These are phyloP conservation scores for Tricholauxania praeusta DNA, from an alignment of 2,888 invertebrate species.

Conservation along the genomic window DNA sequence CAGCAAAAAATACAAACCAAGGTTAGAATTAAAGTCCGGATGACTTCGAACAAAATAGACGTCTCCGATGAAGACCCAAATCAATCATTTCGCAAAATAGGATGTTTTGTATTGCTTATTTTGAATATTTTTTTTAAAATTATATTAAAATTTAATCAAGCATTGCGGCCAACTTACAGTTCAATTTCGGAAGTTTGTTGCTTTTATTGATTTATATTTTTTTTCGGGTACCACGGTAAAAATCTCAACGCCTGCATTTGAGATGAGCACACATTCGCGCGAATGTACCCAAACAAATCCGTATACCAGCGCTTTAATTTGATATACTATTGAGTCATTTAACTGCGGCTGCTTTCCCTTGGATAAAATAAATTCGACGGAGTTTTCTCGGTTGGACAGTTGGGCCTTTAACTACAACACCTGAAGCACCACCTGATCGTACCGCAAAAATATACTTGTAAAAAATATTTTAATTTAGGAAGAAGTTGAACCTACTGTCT, in stretches of 20 bases:
- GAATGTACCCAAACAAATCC: slow-evolving; percentile 94
- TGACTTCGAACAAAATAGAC: no score
- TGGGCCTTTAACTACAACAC: slow-evolving; percentile 91
- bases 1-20: no score
- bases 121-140: no score
- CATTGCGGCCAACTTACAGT: slow-evolving; percentile 73
- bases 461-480: no score
- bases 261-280: slow-evolving; percentile 90
- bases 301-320: slow-evolving; percentile 85
- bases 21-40: no score
- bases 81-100: no score
- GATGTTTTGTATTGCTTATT: no score
- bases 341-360: slow-evolving; percentile 74
- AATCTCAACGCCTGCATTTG: slow-evolving; percentile 91
- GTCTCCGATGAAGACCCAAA: no score
- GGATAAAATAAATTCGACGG: slow-evolving; percentile 93
- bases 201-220: slow-evolving; percentile 75
- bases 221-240: slow-evolving; percentile 81
- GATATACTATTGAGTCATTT: slow-evolving; percentile 86
- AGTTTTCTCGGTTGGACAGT: slow-evolving; percentile 84
- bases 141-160: not conserved
- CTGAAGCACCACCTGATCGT: slow-evolving; percentile 92
- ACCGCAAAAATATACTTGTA: slow-evolving; percentile 86
- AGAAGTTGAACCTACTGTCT: no score
- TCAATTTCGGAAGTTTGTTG: slow-evolving; percentile 89